Conservation (phyloP, 2,888 invertebrate genomes). For the Chrysomela aeneicollis region DNA sequence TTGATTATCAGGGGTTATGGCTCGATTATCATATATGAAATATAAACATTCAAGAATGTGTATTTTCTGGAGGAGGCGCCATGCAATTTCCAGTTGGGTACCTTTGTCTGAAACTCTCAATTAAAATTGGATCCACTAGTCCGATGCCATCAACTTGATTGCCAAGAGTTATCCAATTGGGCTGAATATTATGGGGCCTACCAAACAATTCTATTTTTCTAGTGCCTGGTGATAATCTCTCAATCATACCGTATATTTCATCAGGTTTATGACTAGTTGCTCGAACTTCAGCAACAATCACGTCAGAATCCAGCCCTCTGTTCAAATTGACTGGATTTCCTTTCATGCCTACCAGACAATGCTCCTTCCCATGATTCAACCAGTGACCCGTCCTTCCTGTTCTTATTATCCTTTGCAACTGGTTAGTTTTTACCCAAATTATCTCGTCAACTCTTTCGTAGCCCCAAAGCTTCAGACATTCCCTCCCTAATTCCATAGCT, state of each 20-base stretch:
- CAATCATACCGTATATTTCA: slow-evolving; percentile 97
- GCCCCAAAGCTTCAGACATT: slow-evolving; percentile 96
- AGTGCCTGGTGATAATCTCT: slow-evolving; percentile 94
- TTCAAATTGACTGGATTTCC: slow-evolving; percentile 91
- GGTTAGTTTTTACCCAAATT: slow-evolving; percentile 99
- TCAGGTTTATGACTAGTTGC: slow-evolving; percentile 99
- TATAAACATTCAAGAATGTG: slow-evolving; percentile 48
- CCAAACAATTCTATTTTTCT: slow-evolving; percentile 97
- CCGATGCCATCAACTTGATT: slow-evolving; percentile 97
- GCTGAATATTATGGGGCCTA: slow-evolving; percentile 96
- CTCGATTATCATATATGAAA: too few species aligned
- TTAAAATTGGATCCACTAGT: slow-evolving; percentile 89
- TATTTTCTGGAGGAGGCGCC: slow-evolving; percentile 58
- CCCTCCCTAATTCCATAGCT: slow-evolving; percentile 95
- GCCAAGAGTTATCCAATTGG: slow-evolving; percentile 97
- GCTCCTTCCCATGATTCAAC: slow-evolving; percentile 98
- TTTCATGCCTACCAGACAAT: slow-evolving; percentile 96
- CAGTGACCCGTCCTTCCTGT: slow-evolving; percentile 98
- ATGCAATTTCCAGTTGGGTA: slow-evolving; percentile 90
- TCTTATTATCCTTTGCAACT: slow-evolving; percentile 93
- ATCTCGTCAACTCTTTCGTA: slow-evolving; percentile 96
- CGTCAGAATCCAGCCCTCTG: slow-evolving; percentile 95
- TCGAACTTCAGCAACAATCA: slow-evolving; percentile 97
- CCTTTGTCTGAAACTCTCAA: slow-evolving; percentile 86
- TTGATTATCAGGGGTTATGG: too few species aligned